Evolutionary conservation across 2,797 vertebrate genomes (phyloP).

Genomic region (Microtus obscurus): DNA sequence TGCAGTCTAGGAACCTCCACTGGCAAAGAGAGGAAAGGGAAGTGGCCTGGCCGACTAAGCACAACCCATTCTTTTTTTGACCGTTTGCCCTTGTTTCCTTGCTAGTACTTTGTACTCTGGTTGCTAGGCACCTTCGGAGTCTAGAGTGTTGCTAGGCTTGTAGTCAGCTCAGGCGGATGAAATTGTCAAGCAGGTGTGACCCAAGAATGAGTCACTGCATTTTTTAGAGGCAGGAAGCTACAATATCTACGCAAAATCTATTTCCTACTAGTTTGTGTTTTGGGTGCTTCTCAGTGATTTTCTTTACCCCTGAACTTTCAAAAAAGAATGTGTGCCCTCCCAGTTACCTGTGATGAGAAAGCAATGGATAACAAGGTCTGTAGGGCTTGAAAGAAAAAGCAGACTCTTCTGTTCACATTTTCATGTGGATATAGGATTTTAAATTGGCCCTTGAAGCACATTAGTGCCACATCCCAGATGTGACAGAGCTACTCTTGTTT

Average conservation of each 20-base stretch:
- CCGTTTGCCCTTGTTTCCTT: neutral
- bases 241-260: neutral
- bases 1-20: neutral
- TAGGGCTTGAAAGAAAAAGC: constrained; percentile 22
- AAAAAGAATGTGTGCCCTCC: constrained; percentile 1
- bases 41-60: neutral
- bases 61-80: neutral
- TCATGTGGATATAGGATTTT: constrained; percentile 35
- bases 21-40: neutral
- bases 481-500: neutral
- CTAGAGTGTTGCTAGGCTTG: neutral
- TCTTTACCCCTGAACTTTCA: neutral
- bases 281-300: neutral
- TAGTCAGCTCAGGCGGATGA: neutral
- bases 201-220: neutral
- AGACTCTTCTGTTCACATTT: constrained; percentile 8
- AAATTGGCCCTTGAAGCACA: neutral
- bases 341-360: neutral
- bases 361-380: neutral
- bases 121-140: neutral
- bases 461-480: neutral
- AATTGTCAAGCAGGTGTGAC: neutral
- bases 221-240: neutral
- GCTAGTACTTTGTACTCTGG: neutral
- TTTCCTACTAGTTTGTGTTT: neutral